Evolutionary conservation across 1,140 invertebrate species (phyloP).

Genomic region (Drosophila bipectinata): DNA sequence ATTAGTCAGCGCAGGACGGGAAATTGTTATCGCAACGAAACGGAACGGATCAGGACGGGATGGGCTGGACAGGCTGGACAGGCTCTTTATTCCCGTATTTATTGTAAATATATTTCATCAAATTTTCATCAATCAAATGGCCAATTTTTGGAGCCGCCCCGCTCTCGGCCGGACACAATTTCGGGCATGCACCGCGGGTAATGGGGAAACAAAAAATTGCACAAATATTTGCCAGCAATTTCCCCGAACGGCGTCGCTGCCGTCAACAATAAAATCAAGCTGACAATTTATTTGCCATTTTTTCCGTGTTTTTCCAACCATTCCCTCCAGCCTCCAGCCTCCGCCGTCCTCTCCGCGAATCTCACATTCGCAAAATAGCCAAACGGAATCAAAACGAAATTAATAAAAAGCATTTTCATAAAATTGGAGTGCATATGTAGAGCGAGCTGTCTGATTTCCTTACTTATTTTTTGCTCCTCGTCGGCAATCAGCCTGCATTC

Average conservation of each 20-base stretch:
- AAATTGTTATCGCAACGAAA: constrained; percentile 18
- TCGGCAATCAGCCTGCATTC: constrained; percentile 40
- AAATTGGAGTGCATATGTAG: constrained; percentile 26
- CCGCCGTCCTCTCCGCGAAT: too few relatives aligned
- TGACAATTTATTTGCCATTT: constrained; percentile 51
- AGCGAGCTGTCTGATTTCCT: neutral
- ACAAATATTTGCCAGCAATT: constrained; percentile 52
- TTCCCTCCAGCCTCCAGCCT: neutral
- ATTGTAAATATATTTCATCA: constrained; percentile 50
- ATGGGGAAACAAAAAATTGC: constrained; percentile 21
- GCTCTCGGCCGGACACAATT: constrained; percentile 5
- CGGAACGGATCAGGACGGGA: neutral
- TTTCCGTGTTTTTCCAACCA: constrained; percentile 22
- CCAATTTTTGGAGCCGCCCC: constrained; percentile 46
- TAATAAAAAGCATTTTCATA: constrained; percentile 52
- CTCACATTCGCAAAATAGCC: constrained; percentile 1
- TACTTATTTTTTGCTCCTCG: constrained; percentile 20
- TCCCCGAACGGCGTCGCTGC: constrained; percentile 20
- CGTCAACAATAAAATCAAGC: constrained; percentile 50
- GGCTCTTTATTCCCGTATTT: constrained; percentile 26
- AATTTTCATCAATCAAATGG: constrained; percentile 54
- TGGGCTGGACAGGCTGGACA: too few relatives aligned
- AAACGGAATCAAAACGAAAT: constrained; percentile 48
- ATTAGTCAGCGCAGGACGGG: constrained; percentile 11
- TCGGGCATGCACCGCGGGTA: constrained; percentile 8